Base-by-base conservation (phyloP, 2,113 vertebrate species). In the Antechinus stuartii region DNA sequence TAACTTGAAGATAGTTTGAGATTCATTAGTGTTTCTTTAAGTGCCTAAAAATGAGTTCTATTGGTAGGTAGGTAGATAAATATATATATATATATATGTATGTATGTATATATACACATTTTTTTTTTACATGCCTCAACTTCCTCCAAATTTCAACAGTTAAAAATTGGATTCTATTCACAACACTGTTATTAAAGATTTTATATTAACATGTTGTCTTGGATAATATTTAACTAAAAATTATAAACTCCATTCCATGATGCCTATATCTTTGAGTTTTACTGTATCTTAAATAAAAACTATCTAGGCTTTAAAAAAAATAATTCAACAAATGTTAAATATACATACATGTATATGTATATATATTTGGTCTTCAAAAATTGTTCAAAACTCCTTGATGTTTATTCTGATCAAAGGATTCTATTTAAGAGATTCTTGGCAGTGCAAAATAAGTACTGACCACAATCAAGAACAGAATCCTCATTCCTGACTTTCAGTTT, bases 381-480 rank as follows among this genome's bases (percentile, higher is more conserved):
- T 84, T 84, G 68, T 42, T 84, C n/a, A 84, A 84, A 42, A 84
- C n/a, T 16, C 68, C 68, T 6, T 42, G 16, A 84, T 84, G 35
- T 90, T 61, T 54, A 46, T 93, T 93, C 93, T 55, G 49, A 90
- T 95, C 92, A 95, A 92, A 94, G 90, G 49, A 25, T 24, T 14
- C 52, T 27, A 53, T 53, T 92, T 94, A 47, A 19, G 55, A 56
- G 91, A 56, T 57, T 90, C 19, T 90, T 56, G 89, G 49, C 76
- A 84, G 68, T 42, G 19, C 42, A 42, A 84, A 42, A 84, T 42
- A 84, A 42, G 68, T 84, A 19, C 68, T 84, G 68, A 84, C n/a
- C 68, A 84, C 35, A 84, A 76, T 19, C 68, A 19, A 84, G 68
- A 84, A 84, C 11, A 42, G 68, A 42, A 42, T 42, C 35, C 19